A percentile compares a stretch with the other conserved stretches of the same genome.
These are phyloP conservation scores for Cygnus buccinator DNA, from an alignment of 2,113 vertebrate genomes.

Conservation along the genomic window DNA sequence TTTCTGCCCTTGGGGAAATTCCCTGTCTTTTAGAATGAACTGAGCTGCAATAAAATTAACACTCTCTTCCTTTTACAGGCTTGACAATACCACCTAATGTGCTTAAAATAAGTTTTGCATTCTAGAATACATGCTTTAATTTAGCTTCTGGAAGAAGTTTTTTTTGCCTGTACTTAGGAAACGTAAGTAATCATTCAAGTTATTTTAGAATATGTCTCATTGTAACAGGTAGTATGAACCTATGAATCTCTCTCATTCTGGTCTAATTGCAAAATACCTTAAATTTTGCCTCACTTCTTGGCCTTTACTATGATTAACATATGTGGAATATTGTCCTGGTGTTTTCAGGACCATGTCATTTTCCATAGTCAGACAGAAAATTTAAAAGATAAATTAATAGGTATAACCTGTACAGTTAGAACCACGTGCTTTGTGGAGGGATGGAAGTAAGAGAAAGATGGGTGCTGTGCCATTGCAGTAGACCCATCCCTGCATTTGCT, in stretches of 20 bases:
- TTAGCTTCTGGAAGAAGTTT: not conserved
- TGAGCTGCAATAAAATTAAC: not conserved
- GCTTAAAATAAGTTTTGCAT: not conserved
- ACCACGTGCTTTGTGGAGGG: not conserved
- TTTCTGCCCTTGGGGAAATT: not conserved
- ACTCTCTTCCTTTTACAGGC: not conserved
- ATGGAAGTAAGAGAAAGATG: not conserved
- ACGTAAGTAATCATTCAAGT: not conserved
- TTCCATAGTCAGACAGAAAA: not conserved
- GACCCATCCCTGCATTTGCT: not conserved
- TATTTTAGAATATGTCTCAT: not conserved
- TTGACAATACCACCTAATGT: not conserved
- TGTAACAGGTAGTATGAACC: not conserved
- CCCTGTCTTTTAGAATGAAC: slow-evolving; percentile 14
- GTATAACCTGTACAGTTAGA: not conserved
- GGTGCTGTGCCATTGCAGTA: fast-evolving
- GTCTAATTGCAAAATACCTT: not conserved
- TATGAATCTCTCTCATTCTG: not conserved
- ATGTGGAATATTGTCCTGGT: not conserved
- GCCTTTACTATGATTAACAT: not conserved
- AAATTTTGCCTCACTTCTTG: not conserved
- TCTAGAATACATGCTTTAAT: not conserved
- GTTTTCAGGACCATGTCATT: not conserved
- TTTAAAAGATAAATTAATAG: not conserved
- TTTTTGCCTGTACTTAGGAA: not conserved